Evolutionary conservation across 2,888 invertebrate genomes (phyloP), one percentile per base, ranked within the genome.

Genomic region (Leptarthrus brevirostris): DNA sequence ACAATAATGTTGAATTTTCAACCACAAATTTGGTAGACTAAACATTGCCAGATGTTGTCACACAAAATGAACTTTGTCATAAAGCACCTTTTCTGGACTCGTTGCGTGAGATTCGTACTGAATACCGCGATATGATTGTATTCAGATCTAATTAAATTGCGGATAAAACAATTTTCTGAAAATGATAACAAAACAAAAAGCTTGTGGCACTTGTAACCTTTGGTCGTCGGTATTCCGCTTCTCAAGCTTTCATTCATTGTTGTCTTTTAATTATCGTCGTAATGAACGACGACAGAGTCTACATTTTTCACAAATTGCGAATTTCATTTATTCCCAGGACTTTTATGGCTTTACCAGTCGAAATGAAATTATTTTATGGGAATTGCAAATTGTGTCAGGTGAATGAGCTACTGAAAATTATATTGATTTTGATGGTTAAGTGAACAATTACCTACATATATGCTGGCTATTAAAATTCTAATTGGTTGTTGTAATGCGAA

Each of bases 61-160:
- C n/a, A n/a, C n/a, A n/a, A n/a, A n/a, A n/a, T n/a, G n/a, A n/a
- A n/a, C n/a, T n/a, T n/a, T n/a, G n/a, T n/a, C n/a, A n/a, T n/a
- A n/a, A n/a, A n/a, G n/a, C n/a, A n/a, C n/a, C n/a, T n/a, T n/a
- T n/a, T n/a, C n/a, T n/a, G n/a, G n/a, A n/a, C n/a, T n/a, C n/a
- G n/a, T n/a, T n/a, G n/a, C n/a, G n/a, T n/a, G n/a, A n/a, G n/a
- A n/a, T n/a, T n/a, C n/a, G n/a, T n/a, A n/a, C n/a, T n/a, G n/a
- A n/a, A n/a, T n/a, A n/a, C n/a, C n/a, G n/a, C n/a, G n/a, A n/a
- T n/a, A n/a, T n/a, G n/a, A n/a, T n/a, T n/a, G n/a, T n/a, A n/a
- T n/a, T n/a, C n/a, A n/a, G n/a, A n/a, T n/a, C n/a, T 69, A 69
- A 69, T 69, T 69, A 52, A 69, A 69, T 69, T 69, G 49, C 69